Conservation (phyloP, 2,888 invertebrate species). For the Saturnia pavonia region DNA sequence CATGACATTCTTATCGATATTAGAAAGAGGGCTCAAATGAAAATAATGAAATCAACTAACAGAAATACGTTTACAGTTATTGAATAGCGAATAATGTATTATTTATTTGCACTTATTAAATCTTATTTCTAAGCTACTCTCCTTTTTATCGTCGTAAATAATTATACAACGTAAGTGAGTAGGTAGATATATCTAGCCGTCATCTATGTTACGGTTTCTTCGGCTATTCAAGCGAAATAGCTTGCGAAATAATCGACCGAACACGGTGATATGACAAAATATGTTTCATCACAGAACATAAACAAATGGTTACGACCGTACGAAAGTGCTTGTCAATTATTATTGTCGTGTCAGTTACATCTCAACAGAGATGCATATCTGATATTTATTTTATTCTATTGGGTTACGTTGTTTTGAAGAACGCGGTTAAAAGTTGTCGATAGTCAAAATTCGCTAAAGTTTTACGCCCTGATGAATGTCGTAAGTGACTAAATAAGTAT, state of each 20-base stretch:
- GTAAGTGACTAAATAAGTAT: neutral
- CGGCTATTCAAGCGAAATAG: conserved; percentile 2
- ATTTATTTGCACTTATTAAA: too few species aligned
- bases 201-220: conserved; percentile 8
- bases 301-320: conserved; percentile 10
- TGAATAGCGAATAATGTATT: too few species aligned
- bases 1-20: too few species aligned
- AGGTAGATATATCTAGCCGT: neutral
- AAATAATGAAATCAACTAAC: too few species aligned
- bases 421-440: neutral
- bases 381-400: conserved; percentile 1
- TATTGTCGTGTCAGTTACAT: conserved; percentile 1
- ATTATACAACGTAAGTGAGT: conserved; percentile 4
- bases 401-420: neutral
- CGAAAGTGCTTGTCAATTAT: conserved; percentile 8
- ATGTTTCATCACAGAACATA: neutral
- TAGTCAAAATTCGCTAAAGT: too few species aligned
- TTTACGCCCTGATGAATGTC: too few species aligned
- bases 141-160: neutral
- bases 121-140: too few species aligned
- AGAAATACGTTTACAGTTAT: too few species aligned
- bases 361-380: conserved; percentile 6
- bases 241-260: conserved; percentile 8
- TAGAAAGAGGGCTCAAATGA: too few species aligned
- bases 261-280: conserved; percentile 9